Base-by-base conservation (phyloP, 2,113 vertebrate species). In the Oxyura jamaicensis region DNA sequence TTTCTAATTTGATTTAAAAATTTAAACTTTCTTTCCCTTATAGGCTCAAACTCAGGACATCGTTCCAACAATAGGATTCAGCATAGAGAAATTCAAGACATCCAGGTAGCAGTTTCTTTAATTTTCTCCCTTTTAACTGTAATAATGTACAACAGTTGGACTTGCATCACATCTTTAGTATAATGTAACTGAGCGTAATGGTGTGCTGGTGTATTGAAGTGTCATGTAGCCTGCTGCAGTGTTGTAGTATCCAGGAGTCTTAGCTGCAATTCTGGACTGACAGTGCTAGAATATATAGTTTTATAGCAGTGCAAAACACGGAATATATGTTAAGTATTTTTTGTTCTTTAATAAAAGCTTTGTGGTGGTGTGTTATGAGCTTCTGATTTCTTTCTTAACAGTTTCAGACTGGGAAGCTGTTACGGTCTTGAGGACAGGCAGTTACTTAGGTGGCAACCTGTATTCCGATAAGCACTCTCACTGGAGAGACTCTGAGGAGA, bases 31-130 rank as follows among this genome's bases (percentile, higher is more conserved):
- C 68, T 91, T 89, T 97, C 23, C 72, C 75, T 97, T 97, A 71
- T 95, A 99, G 99, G 99, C 99, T 96, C 99, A 99, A 96, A 97
- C 98, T 83, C 99, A 99, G 97, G 99, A 99, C 97, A 99, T 99
- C 19, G 99, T 99, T 95, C 99, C 99, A 91, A 99, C 99, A 33
- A 99, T 99, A 97, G 99, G 99, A 96, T 99, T 99, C 98, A 99
- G 98, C 97, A 99, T 99, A 98, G 99, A 99, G 96, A 99, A 99
- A 95, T 99, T 99, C 97, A 99, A 99, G 97, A 99, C 99, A 19
- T 99, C 99, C 56, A 99, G 99, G 99, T 99, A 98, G 67, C 55
- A 53, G n/a, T 73, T 94, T 87, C 41, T 93, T 94, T 86, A 10
- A 35, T 76, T 90, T 90, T 48, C 17, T 87, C n/a, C 12, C 52